Conservation (phyloP, 2,888 invertebrate species). For the Pasiphila rectangulata region DNA sequence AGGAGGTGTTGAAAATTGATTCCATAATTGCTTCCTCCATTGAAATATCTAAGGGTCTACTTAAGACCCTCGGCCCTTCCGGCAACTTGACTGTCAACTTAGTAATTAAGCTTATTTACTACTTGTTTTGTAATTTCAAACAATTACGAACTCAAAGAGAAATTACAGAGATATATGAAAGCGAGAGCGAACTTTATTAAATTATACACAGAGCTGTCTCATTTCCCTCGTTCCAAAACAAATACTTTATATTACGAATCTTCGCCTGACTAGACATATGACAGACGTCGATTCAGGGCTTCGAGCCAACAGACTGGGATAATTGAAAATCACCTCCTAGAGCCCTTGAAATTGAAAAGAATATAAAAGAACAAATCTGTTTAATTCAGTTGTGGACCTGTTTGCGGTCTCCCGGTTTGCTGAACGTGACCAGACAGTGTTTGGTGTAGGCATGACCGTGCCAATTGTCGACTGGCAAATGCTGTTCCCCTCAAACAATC, state of each 20-base stretch:
- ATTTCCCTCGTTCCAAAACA: conserved; percentile 35
- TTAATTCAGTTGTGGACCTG: conserved; percentile 65
- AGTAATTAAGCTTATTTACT: conserved; percentile 77
- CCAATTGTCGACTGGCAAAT: conserved; percentile 53
- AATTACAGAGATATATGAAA: conserved; percentile 3
- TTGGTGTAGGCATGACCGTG: conserved; percentile 56
- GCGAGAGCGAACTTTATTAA: conserved; percentile 13
- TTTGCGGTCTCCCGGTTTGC: conserved; percentile 72
- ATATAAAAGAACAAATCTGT: conserved; percentile 49
- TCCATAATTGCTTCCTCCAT: conserved; percentile 69
- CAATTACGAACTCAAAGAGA: conserved; percentile 48
- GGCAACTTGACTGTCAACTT: conserved; percentile 65
- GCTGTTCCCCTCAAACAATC: conserved; percentile 46
- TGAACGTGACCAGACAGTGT: conserved; percentile 76
- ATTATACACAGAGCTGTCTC: conserved; percentile 26
- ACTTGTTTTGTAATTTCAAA: conserved; percentile 63
- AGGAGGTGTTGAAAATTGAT: conserved; percentile 60
- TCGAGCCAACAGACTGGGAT: conserved; percentile 48
- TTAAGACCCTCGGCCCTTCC: conserved; percentile 58
- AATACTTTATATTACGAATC: conserved; percentile 41
- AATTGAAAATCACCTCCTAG: conserved; percentile 57
- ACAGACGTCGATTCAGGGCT: conserved; percentile 51
- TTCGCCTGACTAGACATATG: conserved; percentile 52
- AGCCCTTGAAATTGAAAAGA: conserved; percentile 61
- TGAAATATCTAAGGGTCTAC: conserved; percentile 69